Evolutionary conservation across 2,888 invertebrate genomes (phyloP).

Genomic region (Nomada fabriciana): DNA sequence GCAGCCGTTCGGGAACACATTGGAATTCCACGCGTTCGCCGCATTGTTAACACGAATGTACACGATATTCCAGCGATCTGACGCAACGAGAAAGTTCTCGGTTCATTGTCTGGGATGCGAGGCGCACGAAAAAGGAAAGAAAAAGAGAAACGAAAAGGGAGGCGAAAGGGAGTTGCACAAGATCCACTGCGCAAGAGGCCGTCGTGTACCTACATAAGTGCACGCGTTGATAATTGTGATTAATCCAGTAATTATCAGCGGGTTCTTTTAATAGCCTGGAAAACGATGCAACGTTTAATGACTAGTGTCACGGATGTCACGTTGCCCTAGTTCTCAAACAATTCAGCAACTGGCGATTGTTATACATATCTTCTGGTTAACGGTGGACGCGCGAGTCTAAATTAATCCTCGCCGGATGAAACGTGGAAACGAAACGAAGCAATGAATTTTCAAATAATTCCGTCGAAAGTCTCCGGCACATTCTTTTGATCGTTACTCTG

Average conservation of each 20-base stretch:
- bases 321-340: conserved; percentile 81
- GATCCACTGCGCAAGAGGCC: conserved; percentile 13
- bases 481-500: too few species aligned
- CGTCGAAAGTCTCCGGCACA: background rate
- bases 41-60: too few species aligned
- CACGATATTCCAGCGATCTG: background rate
- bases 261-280: conserved; percentile 78
- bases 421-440: background rate
- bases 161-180: conserved; percentile 63
- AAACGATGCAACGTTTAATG: conserved; percentile 78
- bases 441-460: background rate
- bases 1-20: too few species aligned
- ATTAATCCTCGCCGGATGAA: conserved; percentile 9
- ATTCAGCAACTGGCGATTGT: conserved; percentile 59
- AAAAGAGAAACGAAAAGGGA: background rate
- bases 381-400: conserved; percentile 8
- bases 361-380: conserved; percentile 34
- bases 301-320: conserved; percentile 79
- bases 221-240: conserved; percentile 77
- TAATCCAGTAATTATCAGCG: conserved; percentile 80
- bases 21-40: background rate
- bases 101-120: conserved; percentile 9
- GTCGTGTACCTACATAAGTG: conserved; percentile 59
- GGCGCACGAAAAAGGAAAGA: background rate
- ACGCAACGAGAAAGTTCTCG: conserved; percentile 25